Base-by-base conservation (phyloP, 2,113 vertebrate genomes). In the Dinomys branickii region DNA sequence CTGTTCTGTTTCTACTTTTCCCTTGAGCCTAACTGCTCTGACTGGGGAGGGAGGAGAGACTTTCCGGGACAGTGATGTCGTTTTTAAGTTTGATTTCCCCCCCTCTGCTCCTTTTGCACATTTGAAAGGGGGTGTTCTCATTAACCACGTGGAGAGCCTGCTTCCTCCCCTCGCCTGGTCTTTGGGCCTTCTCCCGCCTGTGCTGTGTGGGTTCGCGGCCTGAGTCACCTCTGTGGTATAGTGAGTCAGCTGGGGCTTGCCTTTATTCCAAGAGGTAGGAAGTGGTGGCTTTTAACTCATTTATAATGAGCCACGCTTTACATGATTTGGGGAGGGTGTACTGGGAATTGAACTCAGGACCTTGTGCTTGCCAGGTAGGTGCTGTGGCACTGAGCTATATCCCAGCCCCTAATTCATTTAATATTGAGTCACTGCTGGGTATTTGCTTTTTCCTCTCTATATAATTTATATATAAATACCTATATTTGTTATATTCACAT, bases 51-150 rank as follows among this genome's bases (percentile, higher is more conserved):
- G 54, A 65, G 35, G 44, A 54, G 78, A 94, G 24, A 26, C 1
- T 89, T 56, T 81, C 17, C 17, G 38, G 75, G 12, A 59, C 28
- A 85, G 26, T 10, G 26, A 20, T 38, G 28, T 71, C 41, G 28
- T 89, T 93, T 94, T 95, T 38, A 54, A 83, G 52, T 75, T 94
- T 88, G 67, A 52, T 85, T 56, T 92, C 73, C 73, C 4, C 7
- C 65, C 54, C 14, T 88, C 22, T 59, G 41, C 7, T 90, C 38
- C 92, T 95, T 92, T n/a, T 85, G 77, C 13, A 8, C 50, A 41
- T 63, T 97, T 91, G 41, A 69, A 93, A 81, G 67, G 20, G 50
- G 44, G 13, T n/a, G 24, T 52, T 82, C 54, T 61, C 38, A 20
- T 88, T 58, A 65, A 28, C 33, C 41, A 78, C 38, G 3, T 47